Evolutionary conservation across 2,797 vertebrate genomes (phyloP).

Genomic region (Limnodromus scolopaceus): DNA sequence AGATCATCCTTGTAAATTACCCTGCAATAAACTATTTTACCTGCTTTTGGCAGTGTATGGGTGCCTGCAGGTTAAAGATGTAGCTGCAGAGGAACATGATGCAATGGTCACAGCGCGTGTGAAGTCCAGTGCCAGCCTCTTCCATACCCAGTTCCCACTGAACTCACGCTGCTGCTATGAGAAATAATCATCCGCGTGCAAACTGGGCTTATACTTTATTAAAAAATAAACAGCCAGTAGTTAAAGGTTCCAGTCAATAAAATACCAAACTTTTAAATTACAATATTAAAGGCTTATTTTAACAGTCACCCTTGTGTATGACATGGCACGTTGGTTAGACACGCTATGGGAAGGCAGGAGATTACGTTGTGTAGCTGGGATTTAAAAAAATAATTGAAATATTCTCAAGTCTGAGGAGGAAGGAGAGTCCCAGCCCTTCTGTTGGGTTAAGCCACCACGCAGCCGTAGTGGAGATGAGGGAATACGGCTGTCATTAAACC

Average conservation of each 20-base stretch:
- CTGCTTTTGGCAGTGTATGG: neutral
- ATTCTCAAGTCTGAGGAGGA: neutral
- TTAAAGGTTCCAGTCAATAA: conserved; percentile 42
- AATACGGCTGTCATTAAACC: neutral
- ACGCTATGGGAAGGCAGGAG: neutral
- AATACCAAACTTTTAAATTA: conserved; percentile 35
- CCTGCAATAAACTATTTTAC: neutral
- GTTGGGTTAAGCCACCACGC: neutral
- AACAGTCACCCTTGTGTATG: neutral
- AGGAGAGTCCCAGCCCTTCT: neutral
- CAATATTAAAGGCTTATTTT: conserved; percentile 25
- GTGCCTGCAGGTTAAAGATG: neutral
- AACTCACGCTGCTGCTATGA: neutral
- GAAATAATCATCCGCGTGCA: neutral
- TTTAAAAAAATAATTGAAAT: neutral
- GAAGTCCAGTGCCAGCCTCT: neutral
- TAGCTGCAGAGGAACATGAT: neutral
- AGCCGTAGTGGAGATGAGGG: neutral
- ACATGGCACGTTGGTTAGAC: neutral
- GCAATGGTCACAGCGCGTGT: neutral
- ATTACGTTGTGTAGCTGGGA: neutral
- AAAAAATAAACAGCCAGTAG: conserved; percentile 58
- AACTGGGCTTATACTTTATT: conserved; percentile 60
- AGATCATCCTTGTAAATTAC: neutral
- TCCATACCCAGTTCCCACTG: neutral